Conservation (phyloP, 64 coral and sea anemone species). For the Dendrophyllia cribrosa region DNA sequence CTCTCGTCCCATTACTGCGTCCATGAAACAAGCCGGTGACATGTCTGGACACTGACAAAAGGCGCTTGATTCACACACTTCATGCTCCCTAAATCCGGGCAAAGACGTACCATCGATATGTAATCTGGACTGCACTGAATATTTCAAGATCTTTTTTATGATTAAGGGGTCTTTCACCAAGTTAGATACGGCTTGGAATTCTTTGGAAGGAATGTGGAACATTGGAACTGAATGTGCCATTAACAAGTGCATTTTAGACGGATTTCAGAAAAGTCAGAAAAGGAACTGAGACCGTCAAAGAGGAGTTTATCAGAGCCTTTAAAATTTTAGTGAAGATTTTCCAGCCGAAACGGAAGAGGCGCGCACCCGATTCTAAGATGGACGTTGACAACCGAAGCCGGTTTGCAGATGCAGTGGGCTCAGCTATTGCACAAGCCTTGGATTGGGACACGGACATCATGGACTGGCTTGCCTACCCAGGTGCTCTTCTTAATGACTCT, state of each 20-base stretch:
- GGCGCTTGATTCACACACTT: slow-evolving; percentile 62
- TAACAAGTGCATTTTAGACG: not conserved
- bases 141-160: slow-evolving; percentile 46
- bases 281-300: not conserved
- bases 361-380: slow-evolving; percentile 11
- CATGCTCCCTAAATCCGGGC: slow-evolving; percentile 74
- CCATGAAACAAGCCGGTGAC: slow-evolving; percentile 17
- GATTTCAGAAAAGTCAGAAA: too few relatives aligned
- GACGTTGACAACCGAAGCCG: slow-evolving; percentile 38
- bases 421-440: slow-evolving; percentile 35
- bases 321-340: not conserved
- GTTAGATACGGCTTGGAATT: slow-evolving; percentile 54
- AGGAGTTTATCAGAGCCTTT: not conserved
- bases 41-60: slow-evolving; percentile 47
- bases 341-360: not conserved
- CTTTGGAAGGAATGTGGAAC: slow-evolving; percentile 71
- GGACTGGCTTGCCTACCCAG: slow-evolving; percentile 64
- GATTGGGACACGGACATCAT: slow-evolving; percentile 53
- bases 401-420: slow-evolving; percentile 55
- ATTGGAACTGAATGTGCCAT: slow-evolving; percentile 39
- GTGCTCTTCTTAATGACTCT: not conserved
- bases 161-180: slow-evolving; percentile 45
- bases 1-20: slow-evolving; percentile 65
- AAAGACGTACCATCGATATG: slow-evolving; percentile 65
- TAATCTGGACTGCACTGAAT: slow-evolving; percentile 47